Conservation (phyloP, 35 echinoderm and acorn worm species). For the Diadema setosum region DNA sequence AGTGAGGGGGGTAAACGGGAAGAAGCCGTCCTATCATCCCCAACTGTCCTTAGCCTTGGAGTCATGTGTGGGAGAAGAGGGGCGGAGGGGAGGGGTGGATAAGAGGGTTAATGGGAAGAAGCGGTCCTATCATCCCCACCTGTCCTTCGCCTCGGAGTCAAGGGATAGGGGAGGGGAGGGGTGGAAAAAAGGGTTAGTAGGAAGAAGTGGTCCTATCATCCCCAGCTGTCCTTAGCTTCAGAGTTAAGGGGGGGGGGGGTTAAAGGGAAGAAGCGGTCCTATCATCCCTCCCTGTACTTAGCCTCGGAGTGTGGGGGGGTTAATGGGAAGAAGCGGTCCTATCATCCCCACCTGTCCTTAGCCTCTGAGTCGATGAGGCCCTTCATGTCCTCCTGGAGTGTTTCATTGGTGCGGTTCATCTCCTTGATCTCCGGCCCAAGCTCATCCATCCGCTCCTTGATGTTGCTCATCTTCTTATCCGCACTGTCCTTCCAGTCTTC, state of each 20-base stretch:
- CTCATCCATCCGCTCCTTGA: slow-evolving; percentile 97
- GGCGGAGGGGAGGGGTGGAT: background rate
- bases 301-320: background rate
- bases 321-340: background rate
- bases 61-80: background rate
- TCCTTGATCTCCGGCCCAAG: slow-evolving; percentile 86
- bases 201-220: no score
- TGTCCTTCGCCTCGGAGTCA: slow-evolving; percentile 54
- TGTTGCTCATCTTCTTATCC: slow-evolving; percentile 74
- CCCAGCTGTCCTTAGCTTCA: no score
- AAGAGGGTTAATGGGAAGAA: background rate
- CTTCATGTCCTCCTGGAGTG: slow-evolving; percentile 87
- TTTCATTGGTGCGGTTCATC: slow-evolving; percentile 94
- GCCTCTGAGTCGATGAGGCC: slow-evolving; percentile 45
- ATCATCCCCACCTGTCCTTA: slow-evolving; percentile 26
- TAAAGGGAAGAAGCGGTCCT: no score
- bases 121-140: background rate
- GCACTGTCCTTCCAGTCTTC: slow-evolving; percentile 87
- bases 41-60: no score
- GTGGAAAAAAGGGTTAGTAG: no score
- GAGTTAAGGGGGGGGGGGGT: background rate
- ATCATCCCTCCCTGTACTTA: no score
- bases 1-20: no score
- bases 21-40: no score
- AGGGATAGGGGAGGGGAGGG: no score